Evolutionary conservation across 1,140 invertebrate species (phyloP), one percentile per base, ranked within the genome.

Genomic region (Calycopis cecrops): DNA sequence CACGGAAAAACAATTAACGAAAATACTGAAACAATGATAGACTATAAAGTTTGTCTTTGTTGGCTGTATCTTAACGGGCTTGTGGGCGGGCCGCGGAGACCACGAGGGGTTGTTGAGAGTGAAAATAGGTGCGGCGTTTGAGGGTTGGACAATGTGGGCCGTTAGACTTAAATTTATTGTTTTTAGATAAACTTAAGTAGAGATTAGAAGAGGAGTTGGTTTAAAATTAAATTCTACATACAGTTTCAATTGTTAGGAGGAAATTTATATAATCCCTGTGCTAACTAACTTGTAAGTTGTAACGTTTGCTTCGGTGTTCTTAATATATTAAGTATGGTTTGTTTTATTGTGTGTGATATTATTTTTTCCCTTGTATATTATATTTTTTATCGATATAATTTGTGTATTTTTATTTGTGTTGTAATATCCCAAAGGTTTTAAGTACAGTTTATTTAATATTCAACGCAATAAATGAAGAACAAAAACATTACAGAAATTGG

Each of bases 1-100:
- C 81, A 85, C 72, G 79, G 81, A 85, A 85, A 85, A 85, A 85
- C 81, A 85, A 85, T 85, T 83, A 83, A 67, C 65, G 69, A 75
- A 75, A 77, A 79, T 79, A 76, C 67, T 79, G 63, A 76, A 75
- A 81, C 79, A 79, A 85, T 79, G 78, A 79, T 70, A 67, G 63
- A 69, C 67, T 78, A 71, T 83, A 81, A 81, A 85, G 71, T 81
- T 77, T 53, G 71, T 73, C 76, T 83, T 82, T 85, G 78, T 81
- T 73, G 77, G 62, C 71, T 73, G 68, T 84, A 73, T 79, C 78
- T 78, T 75, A 74, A 73, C 66, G 76, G 67, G 72, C 69, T 73
- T 78, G 77, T 78, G 59, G 76, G 75, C 67, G 77, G 70, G 70
- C 51, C 66, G 50, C 40, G 34, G 52, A 62, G 70, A 68, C 67